Conservation (phyloP, 2,797 vertebrate species). For the Glossophaga mutica region DNA sequence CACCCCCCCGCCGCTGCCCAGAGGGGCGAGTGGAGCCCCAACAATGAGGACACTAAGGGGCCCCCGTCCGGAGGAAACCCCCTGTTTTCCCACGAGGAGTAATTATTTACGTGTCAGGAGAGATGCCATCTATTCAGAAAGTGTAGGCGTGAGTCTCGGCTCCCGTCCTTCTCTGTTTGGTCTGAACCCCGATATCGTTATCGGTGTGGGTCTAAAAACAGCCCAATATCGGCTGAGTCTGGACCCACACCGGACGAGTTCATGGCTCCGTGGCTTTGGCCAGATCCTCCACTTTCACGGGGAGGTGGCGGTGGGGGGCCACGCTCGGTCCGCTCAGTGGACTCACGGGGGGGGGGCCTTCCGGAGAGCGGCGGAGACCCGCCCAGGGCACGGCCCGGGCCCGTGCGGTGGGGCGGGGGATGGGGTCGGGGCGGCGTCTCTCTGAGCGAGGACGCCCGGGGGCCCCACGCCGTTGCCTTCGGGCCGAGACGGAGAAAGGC, state of each 20-base stretch:
- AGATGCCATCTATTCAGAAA: neutral
- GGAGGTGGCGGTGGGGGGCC: no score
- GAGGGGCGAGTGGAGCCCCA: neutral
- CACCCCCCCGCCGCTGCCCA: fast-evolving
- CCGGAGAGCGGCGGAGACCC: no score
- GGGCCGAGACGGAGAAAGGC: no score
- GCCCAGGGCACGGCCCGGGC: no score
- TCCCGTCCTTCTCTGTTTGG: neutral
- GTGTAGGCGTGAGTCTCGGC: neutral
- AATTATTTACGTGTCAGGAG: neutral
- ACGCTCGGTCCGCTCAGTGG: no score
- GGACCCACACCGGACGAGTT: no score
- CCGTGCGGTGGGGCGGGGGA: no score
- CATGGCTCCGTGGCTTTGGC: neutral
- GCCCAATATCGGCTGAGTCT: neutral
- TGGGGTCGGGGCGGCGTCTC: fast-evolving
- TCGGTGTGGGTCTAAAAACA: neutral
- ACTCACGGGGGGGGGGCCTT: no score
- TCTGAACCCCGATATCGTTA: neutral
- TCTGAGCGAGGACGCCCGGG: no score
- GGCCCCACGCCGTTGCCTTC: no score
- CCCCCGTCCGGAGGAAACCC: fast-evolving
- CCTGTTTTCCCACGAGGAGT: neutral
- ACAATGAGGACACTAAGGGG: fast-evolving
- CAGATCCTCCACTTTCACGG: neutral